These are phyloP conservation scores for Coregonus ussuriensis DNA, from an alignment of 2,797 vertebrate species.

Conservation along the genomic window DNA sequence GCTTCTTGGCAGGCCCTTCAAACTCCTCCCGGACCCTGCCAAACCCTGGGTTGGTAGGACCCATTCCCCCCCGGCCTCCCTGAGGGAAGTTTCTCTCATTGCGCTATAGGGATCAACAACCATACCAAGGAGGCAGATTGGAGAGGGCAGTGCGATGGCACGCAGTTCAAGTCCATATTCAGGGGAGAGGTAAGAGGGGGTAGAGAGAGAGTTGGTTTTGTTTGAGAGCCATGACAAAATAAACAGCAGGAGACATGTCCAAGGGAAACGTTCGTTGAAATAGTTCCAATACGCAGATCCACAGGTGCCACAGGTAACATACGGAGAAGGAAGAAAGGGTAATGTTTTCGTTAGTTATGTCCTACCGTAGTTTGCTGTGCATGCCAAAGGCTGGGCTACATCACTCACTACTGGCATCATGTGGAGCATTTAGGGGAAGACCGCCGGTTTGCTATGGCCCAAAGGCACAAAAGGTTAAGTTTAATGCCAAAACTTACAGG, in stretches of 20 bases:
- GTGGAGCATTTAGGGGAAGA: conserved; percentile 16
- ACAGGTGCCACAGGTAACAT: conserved; percentile 99
- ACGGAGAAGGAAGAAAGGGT: conserved; percentile 99
- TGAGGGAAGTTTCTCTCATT: conserved; percentile 93
- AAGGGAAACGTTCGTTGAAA: conserved; percentile 97
- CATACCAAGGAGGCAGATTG: conserved; percentile 51
- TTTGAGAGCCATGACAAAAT: conserved; percentile 68
- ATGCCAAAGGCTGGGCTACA: conserved; percentile 71
- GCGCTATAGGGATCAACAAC: conserved; percentile 83
- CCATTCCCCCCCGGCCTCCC: conserved; percentile 93
- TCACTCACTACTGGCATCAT: conserved; percentile 4
- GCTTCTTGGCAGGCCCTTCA: conserved; percentile 96
- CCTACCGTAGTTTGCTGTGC: conserved; percentile 69
- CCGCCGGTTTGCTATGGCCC: not conserved
- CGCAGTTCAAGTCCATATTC: conserved; percentile 78
- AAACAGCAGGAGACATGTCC: conserved; percentile 82
- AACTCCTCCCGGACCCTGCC: conserved; percentile 99
- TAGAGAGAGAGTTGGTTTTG: conserved; percentile 45
- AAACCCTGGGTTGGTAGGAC: conserved; percentile 82
- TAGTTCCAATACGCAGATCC: conserved; percentile 99
- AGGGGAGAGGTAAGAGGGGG: conserved; percentile 35
- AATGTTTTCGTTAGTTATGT: conserved; percentile 99
- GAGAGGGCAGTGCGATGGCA: conserved; percentile 66
- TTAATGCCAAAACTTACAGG: not conserved
- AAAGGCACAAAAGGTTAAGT: not conserved